Evolutionary conservation across 2,113 vertebrate genomes (phyloP).

Genomic region (Sebastes fasciatus): DNA sequence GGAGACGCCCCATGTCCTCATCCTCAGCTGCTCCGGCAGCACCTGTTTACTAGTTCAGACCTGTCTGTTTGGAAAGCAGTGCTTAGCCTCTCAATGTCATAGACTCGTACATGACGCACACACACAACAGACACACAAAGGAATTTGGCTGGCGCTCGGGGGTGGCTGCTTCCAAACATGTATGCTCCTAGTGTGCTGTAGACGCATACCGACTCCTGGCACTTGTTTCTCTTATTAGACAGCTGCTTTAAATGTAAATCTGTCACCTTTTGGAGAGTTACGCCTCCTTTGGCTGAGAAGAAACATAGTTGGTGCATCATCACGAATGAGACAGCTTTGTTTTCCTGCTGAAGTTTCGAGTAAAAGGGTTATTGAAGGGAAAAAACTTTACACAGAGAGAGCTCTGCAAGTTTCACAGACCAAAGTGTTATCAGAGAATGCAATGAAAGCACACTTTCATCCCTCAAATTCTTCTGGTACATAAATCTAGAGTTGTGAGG

Average conservation of each 20-base stretch:
- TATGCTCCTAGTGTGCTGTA: conserved; percentile 21
- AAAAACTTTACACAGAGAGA: conserved; percentile 37
- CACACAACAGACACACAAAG: conserved; percentile 71
- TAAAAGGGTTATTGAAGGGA: conserved; percentile 33
- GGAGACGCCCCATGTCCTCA: conserved; percentile 85
- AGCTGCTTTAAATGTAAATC: conserved; percentile 42
- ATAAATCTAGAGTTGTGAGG: conserved; percentile 54
- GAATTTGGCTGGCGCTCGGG: conserved; percentile 57
- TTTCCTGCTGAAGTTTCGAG: conserved; percentile 44
- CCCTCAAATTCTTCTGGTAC: conserved; percentile 46
- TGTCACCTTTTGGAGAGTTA: conserved; percentile 20
- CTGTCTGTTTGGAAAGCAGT: conserved; percentile 78
- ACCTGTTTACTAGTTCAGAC: conserved; percentile 91
- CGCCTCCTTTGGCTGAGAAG: conserved; percentile 26
- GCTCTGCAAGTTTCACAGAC: conserved; percentile 48
- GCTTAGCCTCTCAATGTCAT: conserved; percentile 67
- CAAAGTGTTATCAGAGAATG: conserved; percentile 61
- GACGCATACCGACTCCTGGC: conserved; percentile 26
- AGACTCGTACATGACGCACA: conserved; percentile 63
- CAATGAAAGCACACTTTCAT: conserved; percentile 62
- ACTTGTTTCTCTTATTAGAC: conserved; percentile 41
- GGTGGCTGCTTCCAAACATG: conserved; percentile 32
- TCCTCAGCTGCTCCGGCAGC: conserved; percentile 84
- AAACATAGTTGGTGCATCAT: conserved; percentile 16
- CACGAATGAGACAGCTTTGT: conserved; percentile 40